These are phyloP conservation scores for Megaceryle torquata DNA, from an alignment of 2,113 vertebrate genomes.

Conservation along the genomic window DNA sequence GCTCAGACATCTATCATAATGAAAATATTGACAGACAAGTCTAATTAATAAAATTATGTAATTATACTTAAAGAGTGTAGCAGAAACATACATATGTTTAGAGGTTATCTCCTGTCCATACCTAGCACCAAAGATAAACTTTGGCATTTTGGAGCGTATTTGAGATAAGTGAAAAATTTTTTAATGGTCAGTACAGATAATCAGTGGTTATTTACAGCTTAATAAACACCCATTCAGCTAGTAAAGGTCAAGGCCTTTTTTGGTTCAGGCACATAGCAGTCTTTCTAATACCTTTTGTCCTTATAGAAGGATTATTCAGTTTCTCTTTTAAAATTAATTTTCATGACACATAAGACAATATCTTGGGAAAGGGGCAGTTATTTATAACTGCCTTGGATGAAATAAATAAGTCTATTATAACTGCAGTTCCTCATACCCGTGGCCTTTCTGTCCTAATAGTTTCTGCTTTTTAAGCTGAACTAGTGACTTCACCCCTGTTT, in stretches of 20 bases:
- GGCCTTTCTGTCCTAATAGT: background rate
- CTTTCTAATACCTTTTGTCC: slow-evolving; percentile 19
- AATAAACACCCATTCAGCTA: slow-evolving; percentile 33
- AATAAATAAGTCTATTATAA: slow-evolving; percentile 17
- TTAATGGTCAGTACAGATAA: background rate
- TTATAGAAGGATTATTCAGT: slow-evolving; percentile 13
- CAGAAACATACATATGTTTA: background rate
- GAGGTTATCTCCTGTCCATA: background rate
- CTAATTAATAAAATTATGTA: background rate
- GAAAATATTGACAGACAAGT: background rate
- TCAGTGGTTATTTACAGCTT: slow-evolving; percentile 31
- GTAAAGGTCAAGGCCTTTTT: slow-evolving; percentile 50
- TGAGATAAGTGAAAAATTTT: background rate
- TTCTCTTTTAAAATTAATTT: slow-evolving; percentile 39
- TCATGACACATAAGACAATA: background rate
- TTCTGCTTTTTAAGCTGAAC: background rate
- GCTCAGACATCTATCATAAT: background rate
- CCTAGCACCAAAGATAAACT: background rate
- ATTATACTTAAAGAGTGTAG: background rate
- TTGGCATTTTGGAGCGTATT: background rate
- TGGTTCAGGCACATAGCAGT: background rate
- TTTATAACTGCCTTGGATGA: background rate
- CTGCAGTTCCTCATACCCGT: background rate
- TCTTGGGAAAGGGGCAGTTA: slow-evolving; percentile 13
- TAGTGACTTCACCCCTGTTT: background rate